Evolutionary conservation across 2,797 vertebrate genomes (phyloP).

Genomic region (Trachops cirrhosus): DNA sequence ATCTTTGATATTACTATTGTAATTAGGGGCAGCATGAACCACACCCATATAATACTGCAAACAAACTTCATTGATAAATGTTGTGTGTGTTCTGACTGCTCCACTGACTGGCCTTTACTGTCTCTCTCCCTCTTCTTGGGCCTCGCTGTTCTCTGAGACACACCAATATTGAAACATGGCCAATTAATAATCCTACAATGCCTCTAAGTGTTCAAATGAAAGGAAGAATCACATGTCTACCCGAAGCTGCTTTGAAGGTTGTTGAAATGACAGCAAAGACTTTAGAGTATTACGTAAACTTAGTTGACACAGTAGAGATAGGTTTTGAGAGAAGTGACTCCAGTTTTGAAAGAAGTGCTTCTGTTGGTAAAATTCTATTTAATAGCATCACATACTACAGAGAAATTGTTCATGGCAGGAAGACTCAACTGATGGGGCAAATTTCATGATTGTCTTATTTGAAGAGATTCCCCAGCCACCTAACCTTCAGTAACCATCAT

Average conservation of each 20-base stretch:
- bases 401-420: background rate
- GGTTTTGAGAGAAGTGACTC: background rate
- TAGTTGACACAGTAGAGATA: background rate
- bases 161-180: too few relatives aligned
- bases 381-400: background rate
- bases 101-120: background rate
- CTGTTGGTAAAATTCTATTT: background rate
- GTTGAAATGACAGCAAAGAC: background rate
- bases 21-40: background rate
- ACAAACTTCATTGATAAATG: background rate
- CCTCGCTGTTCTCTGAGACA: background rate
- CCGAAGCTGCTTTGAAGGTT: background rate
- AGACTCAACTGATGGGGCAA: background rate
- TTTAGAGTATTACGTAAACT: background rate
- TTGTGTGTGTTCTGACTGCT: background rate
- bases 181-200: too few relatives aligned
- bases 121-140: background rate
- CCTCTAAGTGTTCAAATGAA: too few relatives aligned
- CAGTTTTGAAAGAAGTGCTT: background rate
- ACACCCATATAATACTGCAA: background rate
- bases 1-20: background rate
- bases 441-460: background rate
- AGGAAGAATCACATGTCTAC: background rate
- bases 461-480: background rate
- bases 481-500: background rate